Evolutionary conservation across 1,140 invertebrate species (phyloP), one percentile per base, ranked within the genome.

Genomic region (Macrocentrus cingulum): DNA sequence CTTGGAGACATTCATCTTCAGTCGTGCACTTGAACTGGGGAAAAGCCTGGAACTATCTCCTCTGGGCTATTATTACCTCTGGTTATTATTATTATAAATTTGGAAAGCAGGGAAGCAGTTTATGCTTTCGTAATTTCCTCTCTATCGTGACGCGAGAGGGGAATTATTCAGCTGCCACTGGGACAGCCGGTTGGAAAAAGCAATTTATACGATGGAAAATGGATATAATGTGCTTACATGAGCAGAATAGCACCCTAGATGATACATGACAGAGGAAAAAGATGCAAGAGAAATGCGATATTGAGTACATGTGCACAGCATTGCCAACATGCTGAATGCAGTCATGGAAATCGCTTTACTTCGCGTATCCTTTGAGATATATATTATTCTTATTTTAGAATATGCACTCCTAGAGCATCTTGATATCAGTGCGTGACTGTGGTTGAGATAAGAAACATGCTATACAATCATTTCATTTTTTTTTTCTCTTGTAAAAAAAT

Each of bases 291-390:
- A 50, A 34, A 22, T 5, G 1, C 29, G 11, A 56, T 56, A 56
- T 56, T 48, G 54, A 42, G 36, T 11, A 11, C 8, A 37, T 56
- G 19, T 51, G n/a, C n/a, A n/a, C n/a, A n/a, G n/a, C n/a, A 56
- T 42, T 32, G 42, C 29, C 19, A 23, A 48, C 39, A 56, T 25
- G 54, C 37, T 29, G 22, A 29, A 55, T 48, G 37, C 42, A 48
- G 46, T 56, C 48, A 56, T 56, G 54, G 54, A 48, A 56, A 56
- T 56, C 42, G 9, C 41, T 34, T 46, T 39, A 45, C n/a, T n/a
- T n/a, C 46, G 22, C 39, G 23, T 46, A 44, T 19, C 15, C 41
- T 50, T 25, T 32, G 32, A 29, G 39, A 34, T 34, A 11, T 6
- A 6, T 11, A 7, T 34, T 11, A 6, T 34, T 7, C 29, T 34